Evolutionary conservation across 2,113 vertebrate species (phyloP).

Genomic region (Coptodon bakossiorum): DNA sequence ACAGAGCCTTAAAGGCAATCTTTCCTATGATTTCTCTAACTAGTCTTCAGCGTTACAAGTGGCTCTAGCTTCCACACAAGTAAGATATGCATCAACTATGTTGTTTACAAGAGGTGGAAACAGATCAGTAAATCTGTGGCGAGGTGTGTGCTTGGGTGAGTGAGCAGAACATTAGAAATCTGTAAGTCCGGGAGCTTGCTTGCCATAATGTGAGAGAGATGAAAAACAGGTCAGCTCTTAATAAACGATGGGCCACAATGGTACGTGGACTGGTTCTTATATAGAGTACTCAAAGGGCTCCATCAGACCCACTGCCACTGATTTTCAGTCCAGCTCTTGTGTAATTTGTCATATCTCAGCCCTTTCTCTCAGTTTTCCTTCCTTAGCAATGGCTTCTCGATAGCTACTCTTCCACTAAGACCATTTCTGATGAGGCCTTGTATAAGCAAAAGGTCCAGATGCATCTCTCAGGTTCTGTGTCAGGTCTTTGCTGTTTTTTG

Average conservation of each 20-base stretch:
- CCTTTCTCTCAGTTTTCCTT: neutral
- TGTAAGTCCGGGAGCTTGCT: neutral
- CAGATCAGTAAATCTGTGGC: neutral
- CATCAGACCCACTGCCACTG: neutral
- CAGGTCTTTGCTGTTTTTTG: neutral
- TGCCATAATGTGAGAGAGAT: neutral
- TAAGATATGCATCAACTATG: neutral
- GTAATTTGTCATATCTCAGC: neutral
- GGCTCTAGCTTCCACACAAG: neutral
- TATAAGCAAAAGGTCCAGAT: neutral
- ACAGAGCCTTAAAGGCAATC: neutral
- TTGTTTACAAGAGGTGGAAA: neutral
- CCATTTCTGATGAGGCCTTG: neutral
- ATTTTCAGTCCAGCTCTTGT: neutral
- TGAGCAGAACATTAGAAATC: neutral
- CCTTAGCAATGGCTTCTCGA: neutral
- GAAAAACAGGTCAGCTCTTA: neutral
- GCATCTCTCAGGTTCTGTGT: neutral
- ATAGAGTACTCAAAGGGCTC: neutral
- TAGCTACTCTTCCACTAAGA: neutral
- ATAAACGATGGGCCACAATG: neutral
- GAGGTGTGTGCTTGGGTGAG: neutral
- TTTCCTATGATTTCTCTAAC: neutral
- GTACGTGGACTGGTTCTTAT: neutral
- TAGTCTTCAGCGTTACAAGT: neutral